A percentile compares a stretch with the other conserved stretches of the same genome.
phyloP scores from a whole-genome alignment of 2,888 invertebrate genomes.

The Drosophila fungiperda region DNA sequence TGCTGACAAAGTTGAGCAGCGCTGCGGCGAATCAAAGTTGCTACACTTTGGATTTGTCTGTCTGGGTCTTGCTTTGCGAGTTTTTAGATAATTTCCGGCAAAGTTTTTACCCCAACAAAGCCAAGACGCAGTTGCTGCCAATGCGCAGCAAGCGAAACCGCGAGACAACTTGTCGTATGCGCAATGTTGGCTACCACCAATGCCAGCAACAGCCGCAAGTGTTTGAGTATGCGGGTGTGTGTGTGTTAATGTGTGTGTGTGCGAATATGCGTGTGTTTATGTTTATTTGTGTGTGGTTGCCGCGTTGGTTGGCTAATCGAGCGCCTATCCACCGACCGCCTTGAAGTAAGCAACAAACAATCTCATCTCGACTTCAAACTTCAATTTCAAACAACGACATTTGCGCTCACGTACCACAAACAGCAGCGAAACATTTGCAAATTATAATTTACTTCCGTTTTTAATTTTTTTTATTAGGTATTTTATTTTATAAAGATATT shows the following conservation, averaged over 20 bases:
- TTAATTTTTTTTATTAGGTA: slow-evolving; percentile 15
- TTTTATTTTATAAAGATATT: slow-evolving; percentile 14
- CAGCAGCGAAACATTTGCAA: slow-evolving; percentile 59
- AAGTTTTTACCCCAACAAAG: slow-evolving; percentile 71
- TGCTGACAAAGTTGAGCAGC: slow-evolving; percentile 70
- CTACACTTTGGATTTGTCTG: slow-evolving; percentile 21
- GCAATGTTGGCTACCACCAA: slow-evolving; percentile 69
- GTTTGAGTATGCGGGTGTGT: slow-evolving; percentile 12
- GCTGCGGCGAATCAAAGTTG: slow-evolving; percentile 75
- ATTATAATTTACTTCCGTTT: slow-evolving; percentile 11
- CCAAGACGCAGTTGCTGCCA: slow-evolving; percentile 63
- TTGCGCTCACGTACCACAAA: slow-evolving; percentile 71
- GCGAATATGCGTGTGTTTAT: slow-evolving; percentile 28
- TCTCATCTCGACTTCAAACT: slow-evolving; percentile 28
- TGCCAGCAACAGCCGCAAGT: slow-evolving; percentile 68
- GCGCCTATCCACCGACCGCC: slow-evolving; percentile 48
- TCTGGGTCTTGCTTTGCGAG: slow-evolving; percentile 34
- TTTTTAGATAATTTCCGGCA: slow-evolving; percentile 72
- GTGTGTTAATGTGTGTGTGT: slow-evolving; percentile 28
- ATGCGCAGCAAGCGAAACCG: slow-evolving; percentile 65
- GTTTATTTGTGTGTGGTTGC: slow-evolving; percentile 38
- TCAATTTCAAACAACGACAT: slow-evolving; percentile 41
- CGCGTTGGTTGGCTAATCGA: slow-evolving; percentile 74
- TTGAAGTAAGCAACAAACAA: slow-evolving; percentile 48
- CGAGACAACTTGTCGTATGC: slow-evolving; percentile 71